Evolutionary conservation across 2,888 invertebrate species (phyloP).

Genomic region (Dicyrtoma fusca): DNA sequence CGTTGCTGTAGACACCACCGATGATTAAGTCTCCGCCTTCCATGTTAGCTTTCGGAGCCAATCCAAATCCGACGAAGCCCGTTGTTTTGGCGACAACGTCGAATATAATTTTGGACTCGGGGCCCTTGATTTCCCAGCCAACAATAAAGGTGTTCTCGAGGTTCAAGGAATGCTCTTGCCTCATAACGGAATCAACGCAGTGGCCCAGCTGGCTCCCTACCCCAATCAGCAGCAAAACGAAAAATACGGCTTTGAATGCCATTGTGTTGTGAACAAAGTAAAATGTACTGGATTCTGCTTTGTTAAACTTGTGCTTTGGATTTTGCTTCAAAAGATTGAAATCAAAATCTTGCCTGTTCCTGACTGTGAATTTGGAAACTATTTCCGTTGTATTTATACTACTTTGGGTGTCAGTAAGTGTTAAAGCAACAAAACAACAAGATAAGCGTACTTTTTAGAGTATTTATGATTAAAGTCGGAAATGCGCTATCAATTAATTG

Average conservation of each 20-base stretch:
- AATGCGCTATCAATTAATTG: no score
- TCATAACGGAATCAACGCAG: not conserved
- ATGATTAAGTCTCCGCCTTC: constrained; percentile 10
- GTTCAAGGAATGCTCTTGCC: not conserved
- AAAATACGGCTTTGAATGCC: not conserved
- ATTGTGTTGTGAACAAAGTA: not conserved
- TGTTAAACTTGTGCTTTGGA: not conserved
- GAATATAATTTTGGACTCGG: not conserved
- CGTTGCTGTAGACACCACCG: constrained; percentile 6
- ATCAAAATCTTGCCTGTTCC: not conserved
- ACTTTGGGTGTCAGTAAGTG: no score
- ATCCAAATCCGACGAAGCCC: constrained; percentile 17
- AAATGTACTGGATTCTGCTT: no score
- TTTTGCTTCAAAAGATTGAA: not conserved
- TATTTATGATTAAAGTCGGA: no score
- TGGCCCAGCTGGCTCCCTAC: not conserved
- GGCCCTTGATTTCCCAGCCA: not conserved
- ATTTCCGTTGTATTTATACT: not conserved
- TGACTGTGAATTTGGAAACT: not conserved
- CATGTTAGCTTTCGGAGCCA: constrained; percentile 1
- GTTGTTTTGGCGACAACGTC: constrained; percentile 2
- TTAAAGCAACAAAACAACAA: no score
- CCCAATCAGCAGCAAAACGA: not conserved
- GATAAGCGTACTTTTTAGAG: no score
- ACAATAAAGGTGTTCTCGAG: not conserved